Evolutionary conservation across 2,888 invertebrate species (phyloP), one percentile per base, ranked within the genome.

Genomic region (Hydrotaea diabolus): DNA sequence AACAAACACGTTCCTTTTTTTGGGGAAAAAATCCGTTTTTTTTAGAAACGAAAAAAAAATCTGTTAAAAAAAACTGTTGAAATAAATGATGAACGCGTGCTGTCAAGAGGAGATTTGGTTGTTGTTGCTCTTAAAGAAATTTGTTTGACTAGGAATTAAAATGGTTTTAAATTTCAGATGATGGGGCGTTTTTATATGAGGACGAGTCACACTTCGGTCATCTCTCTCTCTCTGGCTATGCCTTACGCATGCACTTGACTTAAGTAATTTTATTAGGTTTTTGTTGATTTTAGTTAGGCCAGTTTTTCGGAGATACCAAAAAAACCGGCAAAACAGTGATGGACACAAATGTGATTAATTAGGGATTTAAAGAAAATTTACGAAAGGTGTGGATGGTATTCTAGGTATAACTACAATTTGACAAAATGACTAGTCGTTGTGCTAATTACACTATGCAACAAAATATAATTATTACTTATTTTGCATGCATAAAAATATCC

Each of bases 31-130:
- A 72, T 49, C 39, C 49, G 36, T 62, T 43, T 76, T 85, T 64
- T 43, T 74, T 71, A 39, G 26, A 55, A 77, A 75, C n/a, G 69
- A 46, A 43, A 80, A 75, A 80, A 80, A 83, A 77, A 36, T 43
- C 21, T 82, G 9, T 73, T 43, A n/a, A 11, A 31, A 76, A 76
- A 78, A 73, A 71, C 73, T 77, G 64, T 79, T 83, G 19, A 39
- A 39, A 77, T 80, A 75, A 86, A 83, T 82, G 82, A 79, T 82
- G 74, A 57, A 79, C 82, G 82, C 64, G 82, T 86, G 84, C 82
- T 74, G 82, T 73, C 82, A 77, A 66, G 71, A 69, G 69, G 49
- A n/a, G 53, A 62, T 69, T 66, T 82, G 81, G 77, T 39, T 83
- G 81, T 80, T 31, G 31, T 31, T 83, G 75, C 46, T 55, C 36